Evolutionary conservation across 2,888 invertebrate species (phyloP).

Genomic region (Stenodema calcarata): DNA sequence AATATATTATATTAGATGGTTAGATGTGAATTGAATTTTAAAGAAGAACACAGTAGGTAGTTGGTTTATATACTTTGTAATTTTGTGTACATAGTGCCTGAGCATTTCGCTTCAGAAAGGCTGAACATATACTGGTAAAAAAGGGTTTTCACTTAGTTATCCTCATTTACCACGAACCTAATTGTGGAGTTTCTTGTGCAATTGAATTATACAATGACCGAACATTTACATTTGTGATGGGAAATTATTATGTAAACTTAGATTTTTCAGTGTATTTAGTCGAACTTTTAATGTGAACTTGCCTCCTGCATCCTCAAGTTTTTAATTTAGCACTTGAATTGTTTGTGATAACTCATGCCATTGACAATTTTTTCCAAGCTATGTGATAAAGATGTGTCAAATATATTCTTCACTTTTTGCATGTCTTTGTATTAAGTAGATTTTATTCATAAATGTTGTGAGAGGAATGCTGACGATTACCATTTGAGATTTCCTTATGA

Average conservation of each 20-base stretch:
- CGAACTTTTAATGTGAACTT: no score
- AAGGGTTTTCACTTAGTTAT: neutral
- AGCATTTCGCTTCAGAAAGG: neutral
- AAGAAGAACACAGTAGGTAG: neutral
- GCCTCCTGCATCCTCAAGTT: no score
- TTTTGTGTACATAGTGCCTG: neutral
- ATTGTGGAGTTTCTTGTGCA: no score
- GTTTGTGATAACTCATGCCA: conserved; percentile 28
- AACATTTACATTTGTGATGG: no score
- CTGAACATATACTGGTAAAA: neutral
- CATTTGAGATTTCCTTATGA: neutral
- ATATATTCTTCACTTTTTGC: conserved; percentile 1
- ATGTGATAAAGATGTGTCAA: conserved; percentile 32
- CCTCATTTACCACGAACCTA: no score
- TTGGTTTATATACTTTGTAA: neutral
- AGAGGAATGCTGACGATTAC: neutral
- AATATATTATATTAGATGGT: no score
- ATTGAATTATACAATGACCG: no score
- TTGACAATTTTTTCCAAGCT: neutral
- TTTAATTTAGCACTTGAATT: neutral
- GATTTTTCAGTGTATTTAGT: no score
- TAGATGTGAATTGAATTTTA: neutral
- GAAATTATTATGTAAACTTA: no score
- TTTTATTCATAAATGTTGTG: neutral
- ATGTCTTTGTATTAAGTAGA: neutral